Conservation (phyloP, 2,797 vertebrate genomes). For the Threskiornis aethiopicus region DNA sequence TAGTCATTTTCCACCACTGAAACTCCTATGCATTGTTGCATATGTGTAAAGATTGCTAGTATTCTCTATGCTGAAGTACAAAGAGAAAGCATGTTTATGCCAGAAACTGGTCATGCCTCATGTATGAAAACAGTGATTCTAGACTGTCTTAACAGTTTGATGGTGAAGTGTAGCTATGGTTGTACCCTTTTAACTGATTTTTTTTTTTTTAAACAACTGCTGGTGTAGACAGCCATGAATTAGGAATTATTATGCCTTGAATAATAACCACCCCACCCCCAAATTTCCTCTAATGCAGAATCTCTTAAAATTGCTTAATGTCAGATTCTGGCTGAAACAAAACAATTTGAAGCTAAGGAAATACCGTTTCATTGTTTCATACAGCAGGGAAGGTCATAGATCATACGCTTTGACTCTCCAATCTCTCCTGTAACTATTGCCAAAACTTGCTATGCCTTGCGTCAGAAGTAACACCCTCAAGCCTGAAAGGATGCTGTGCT, state of each 20-base stretch:
- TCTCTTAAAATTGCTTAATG: neutral
- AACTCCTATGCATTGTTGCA: neutral
- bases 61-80: neutral
- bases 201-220: neutral
- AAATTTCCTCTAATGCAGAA: neutral
- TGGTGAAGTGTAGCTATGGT: neutral
- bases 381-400: neutral
- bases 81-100: neutral
- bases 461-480: neutral
- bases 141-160: neutral
- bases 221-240: neutral
- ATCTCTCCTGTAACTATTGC: fast-evolving
- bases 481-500: neutral
- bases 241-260: neutral
- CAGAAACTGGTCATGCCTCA: neutral
- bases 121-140: neutral
- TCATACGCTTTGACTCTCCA: fast-evolving
- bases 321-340: neutral
- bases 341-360: neutral
- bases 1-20: neutral
- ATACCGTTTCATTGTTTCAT: neutral
- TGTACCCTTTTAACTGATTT: neutral
- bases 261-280: neutral
- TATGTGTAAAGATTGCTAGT: neutral
- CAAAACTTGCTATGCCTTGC: neutral